Evolutionary conservation across 2,888 invertebrate genomes (phyloP).

Genomic region (Drosophila glabriapex): DNA sequence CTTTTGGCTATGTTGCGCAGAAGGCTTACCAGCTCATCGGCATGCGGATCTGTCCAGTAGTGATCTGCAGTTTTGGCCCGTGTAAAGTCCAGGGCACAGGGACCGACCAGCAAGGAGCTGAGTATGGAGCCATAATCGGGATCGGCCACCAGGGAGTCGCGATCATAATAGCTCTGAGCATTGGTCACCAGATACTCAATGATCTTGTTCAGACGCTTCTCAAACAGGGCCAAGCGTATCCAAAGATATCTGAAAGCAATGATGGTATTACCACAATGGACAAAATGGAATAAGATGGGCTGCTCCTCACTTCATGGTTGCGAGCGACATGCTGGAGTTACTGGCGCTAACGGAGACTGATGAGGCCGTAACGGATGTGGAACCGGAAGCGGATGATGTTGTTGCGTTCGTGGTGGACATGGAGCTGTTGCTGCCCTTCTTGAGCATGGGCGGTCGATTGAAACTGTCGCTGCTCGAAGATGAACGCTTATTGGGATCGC

Average conservation of each 20-base stretch:
- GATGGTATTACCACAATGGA: neutral
- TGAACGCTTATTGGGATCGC: conserved; percentile 88
- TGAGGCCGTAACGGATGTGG: conserved; percentile 29
- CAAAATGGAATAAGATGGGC: neutral
- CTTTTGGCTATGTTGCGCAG: neutral
- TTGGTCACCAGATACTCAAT: conserved; percentile 95
- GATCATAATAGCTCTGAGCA: conserved; percentile 94
- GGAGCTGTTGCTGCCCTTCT: conserved; percentile 88
- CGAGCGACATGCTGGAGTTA: conserved; percentile 74
- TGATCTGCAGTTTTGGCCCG: conserved; percentile 95
- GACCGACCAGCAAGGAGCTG: conserved; percentile 95
- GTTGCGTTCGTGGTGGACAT: conserved; percentile 70
- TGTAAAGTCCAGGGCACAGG: conserved; percentile 96
- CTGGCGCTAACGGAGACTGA: conserved; percentile 82
- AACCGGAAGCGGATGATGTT: conserved; percentile 17
- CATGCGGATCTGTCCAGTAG: conserved; percentile 97
- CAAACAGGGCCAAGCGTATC: conserved; percentile 96
- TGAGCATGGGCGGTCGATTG: conserved; percentile 89
- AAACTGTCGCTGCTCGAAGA: conserved; percentile 89
- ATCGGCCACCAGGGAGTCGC: conserved; percentile 95
- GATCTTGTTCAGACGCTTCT: conserved; percentile 94
- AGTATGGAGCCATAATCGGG: conserved; percentile 96
- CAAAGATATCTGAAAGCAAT: conserved; percentile 90
- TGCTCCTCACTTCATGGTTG: conserved; percentile 85
- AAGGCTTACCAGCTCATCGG: conserved; percentile 92